Percentiles rank a stretch among this genome's conserved stretches.
phyloP scores from a whole-genome alignment of 1,140 invertebrate genomes.

The Globodera rostochiensis region DNA sequence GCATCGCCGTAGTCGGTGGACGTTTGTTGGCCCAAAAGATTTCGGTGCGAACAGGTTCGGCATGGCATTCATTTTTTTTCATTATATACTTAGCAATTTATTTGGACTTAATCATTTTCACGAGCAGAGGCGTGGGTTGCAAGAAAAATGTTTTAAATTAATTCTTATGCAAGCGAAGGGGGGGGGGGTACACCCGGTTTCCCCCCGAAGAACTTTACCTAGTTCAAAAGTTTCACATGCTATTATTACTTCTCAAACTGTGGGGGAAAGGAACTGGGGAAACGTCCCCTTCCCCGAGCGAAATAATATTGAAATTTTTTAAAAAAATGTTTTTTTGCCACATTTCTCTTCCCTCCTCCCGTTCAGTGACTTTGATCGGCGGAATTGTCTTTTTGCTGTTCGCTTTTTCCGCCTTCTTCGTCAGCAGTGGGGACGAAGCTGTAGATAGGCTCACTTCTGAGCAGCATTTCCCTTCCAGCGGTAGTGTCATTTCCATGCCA shows the following conservation, averaged over 20 bases:
- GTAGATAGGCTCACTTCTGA: not conserved
- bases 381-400: conserved; percentile 89
- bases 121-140: not conserved
- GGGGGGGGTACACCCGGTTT: no score
- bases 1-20: conserved; percentile 91
- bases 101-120: conserved; percentile 71
- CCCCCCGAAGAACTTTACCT: not conserved
- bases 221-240: conserved; percentile 27
- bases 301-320: no score
- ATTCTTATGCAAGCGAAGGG: no score
- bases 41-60: conserved; percentile 81
- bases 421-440: conserved; percentile 29
- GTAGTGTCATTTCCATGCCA: no score
- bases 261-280: not conserved
- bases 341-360: conserved; percentile 5
- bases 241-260: no score
- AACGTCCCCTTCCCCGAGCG: not conserved
- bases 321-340: not conserved
- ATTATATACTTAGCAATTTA: conserved; percentile 74
- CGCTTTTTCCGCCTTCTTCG: conserved; percentile 73
- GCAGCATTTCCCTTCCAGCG: not conserved
- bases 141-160: no score
- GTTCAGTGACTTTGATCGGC: conserved; percentile 82
- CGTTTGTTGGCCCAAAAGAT: conserved; percentile 92
- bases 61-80: conserved; percentile 15